Base-by-base conservation (phyloP, 2,113 vertebrate species). In the Spheniscus mendiculus region DNA sequence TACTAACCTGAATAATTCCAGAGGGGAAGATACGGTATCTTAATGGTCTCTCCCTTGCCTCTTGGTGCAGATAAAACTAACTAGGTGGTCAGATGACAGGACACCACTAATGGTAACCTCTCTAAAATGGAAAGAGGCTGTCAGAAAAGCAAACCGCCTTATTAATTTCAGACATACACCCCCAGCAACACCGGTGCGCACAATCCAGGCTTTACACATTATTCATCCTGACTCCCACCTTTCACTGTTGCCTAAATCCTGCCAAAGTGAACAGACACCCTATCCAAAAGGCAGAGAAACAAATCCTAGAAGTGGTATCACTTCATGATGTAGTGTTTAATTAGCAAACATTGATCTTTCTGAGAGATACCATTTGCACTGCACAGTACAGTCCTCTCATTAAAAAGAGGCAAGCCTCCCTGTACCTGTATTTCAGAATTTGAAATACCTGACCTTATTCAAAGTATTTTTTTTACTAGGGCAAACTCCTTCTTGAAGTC, bases 1-100 rank as follows among this genome's bases (percentile, higher is more conserved):
- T 77, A 77, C 87, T 76, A 88, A 53, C 34, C 34, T 80, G 67
- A 93, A 67, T 73, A 93, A 95, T 72, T 58, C 52, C 76, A 83
- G 45, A 58, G 58, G 50, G 45, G 29, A 88, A 84, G 66, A 74
- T 69, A 76, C 2, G 6, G n/a, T 25, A 82, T 15, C 83, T 62
- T 76, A 90, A 69, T 2, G 2, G 53, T 84, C 74, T 77, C 61
- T 83, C 47, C 40, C 53, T 45, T 76, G 40, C n/a, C 65, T 87
- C 52, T 38, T 47, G 38, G 32, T 52, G 56, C 2, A 0, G 32
- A 52, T 72, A 85, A 90, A 89, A 84, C 55, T 84, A 94, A 58
- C 66, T 32, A 87, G 40, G 21, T 32, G 72, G 70, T 38, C 58
- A 80, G 36, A 83, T 1, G 15, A 86, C 23, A 55, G 62, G 58